phyloP scores from a whole-genome alignment of 2,113 vertebrate species.

The Clarias macrocephalus region DNA sequence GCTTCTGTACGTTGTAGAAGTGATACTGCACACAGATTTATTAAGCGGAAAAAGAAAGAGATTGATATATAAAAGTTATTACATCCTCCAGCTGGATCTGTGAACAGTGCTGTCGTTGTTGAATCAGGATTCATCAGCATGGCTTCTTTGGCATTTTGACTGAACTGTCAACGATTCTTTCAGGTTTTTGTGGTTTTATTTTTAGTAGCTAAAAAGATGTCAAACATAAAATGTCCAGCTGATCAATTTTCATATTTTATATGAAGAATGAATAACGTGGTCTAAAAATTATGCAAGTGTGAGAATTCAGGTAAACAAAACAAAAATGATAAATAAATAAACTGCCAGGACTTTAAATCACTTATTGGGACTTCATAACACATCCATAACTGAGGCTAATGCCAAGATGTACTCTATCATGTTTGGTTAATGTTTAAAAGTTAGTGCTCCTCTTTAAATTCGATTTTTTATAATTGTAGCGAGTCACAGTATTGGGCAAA shows the following conservation, averaged over 20 bases:
- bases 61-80: constrained; percentile 15
- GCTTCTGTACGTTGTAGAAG: not conserved
- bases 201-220: not conserved
- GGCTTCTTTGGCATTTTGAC: constrained; percentile 56
- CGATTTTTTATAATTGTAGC: not conserved
- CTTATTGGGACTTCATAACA: not conserved
- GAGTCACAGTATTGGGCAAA: too few species aligned
- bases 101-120: constrained; percentile 48
- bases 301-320: not conserved
- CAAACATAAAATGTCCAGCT: not conserved
- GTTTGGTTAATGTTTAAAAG: too few species aligned
- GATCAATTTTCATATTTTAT: not conserved
- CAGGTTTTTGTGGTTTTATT: not conserved
- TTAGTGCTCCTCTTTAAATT: too few species aligned
- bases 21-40: not conserved
- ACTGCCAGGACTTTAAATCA: not conserved
- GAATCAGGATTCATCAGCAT: constrained; percentile 25
- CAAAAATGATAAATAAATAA: not conserved
- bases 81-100: constrained; percentile 15
- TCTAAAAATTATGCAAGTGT: not conserved
- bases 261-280: not conserved
- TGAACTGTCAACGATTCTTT: constrained; percentile 6
- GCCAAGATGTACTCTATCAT: not conserved
- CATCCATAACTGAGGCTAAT: not conserved
- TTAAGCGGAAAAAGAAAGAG: not conserved